phyloP scores from a whole-genome alignment of 1,140 invertebrate genomes.

The Drosophila nannoptera region DNA sequence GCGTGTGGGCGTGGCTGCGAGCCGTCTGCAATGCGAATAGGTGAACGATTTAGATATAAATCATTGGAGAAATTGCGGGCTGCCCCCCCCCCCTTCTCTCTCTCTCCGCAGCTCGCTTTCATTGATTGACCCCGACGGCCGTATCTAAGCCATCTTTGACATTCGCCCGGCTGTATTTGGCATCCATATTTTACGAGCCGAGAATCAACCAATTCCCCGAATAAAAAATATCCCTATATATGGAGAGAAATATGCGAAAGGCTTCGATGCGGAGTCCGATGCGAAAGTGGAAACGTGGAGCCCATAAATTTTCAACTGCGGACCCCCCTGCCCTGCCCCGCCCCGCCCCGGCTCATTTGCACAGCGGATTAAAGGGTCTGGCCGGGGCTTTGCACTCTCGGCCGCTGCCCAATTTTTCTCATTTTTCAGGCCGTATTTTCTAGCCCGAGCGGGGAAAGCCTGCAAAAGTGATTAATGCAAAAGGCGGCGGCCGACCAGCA shows the following conservation, averaged over 20 bases:
- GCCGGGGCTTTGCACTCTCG: slow-evolving; percentile 65
- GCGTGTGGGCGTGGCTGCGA: no score
- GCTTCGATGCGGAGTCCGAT: slow-evolving; percentile 3
- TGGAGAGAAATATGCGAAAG: slow-evolving; percentile 21
- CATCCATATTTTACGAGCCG: slow-evolving; percentile 59
- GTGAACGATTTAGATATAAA: no score
- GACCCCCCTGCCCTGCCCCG: no score
- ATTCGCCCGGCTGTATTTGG: slow-evolving; percentile 58
- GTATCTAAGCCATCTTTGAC: slow-evolving; percentile 44
- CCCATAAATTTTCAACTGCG: slow-evolving; percentile 65
- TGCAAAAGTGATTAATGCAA: slow-evolving; percentile 77
- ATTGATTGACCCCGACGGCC: slow-evolving; percentile 55
- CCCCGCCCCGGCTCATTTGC: slow-evolving; percentile 54
- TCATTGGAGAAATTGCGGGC: no score
- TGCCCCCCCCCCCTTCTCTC: no score
- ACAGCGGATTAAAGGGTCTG: slow-evolving; percentile 74
- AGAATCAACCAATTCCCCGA: slow-evolving; percentile 42
- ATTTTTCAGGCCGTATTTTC: slow-evolving; percentile 28
- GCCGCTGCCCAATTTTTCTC: slow-evolving; percentile 60
- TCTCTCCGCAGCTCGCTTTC: slow-evolving; percentile 23
- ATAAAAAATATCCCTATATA: slow-evolving; percentile 43
- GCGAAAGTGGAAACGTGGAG: slow-evolving; percentile 36
- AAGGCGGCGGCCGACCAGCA: slow-evolving; percentile 47
- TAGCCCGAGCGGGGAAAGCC: slow-evolving; percentile 54
- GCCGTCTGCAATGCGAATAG: no score